Conservation (phyloP, 2,797 vertebrate genomes). For the Choloepus didactylus region DNA sequence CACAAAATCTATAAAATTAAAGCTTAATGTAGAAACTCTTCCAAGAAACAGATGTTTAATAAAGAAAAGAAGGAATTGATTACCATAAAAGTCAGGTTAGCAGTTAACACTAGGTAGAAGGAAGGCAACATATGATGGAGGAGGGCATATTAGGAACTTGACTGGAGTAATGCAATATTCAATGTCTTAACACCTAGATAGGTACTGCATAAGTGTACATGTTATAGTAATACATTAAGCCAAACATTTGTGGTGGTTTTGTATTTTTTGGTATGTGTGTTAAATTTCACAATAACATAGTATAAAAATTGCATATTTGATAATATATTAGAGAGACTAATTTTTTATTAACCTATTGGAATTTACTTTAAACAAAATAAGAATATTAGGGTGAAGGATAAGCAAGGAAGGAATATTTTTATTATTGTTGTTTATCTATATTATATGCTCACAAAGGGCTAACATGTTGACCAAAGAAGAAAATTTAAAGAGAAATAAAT, state of each 20-base stretch:
- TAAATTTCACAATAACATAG: background rate
- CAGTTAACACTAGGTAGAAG: background rate
- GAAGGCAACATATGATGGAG: background rate
- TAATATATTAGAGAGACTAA: background rate
- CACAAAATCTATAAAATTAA: background rate
- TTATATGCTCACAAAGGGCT: background rate
- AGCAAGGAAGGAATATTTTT: background rate
- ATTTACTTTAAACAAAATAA: background rate
- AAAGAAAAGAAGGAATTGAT: background rate
- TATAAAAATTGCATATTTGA: conserved; percentile 6
- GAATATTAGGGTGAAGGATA: background rate
- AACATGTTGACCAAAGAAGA: background rate
- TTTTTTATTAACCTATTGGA: background rate
- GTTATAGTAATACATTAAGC: background rate
- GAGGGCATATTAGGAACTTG: background rate
- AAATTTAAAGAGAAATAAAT: background rate
- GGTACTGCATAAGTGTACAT: background rate
- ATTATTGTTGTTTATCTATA: background rate
- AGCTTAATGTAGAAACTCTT: background rate
- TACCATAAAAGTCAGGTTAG: background rate
- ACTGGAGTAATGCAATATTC: background rate
- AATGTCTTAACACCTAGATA: background rate
- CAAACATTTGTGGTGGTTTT: background rate
- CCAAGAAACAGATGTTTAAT: background rate
- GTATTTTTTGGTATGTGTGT: background rate